Evolutionary conservation across 64 coral and sea anemone species (phyloP).

Genomic region (Dendronephthya gigantea): DNA sequence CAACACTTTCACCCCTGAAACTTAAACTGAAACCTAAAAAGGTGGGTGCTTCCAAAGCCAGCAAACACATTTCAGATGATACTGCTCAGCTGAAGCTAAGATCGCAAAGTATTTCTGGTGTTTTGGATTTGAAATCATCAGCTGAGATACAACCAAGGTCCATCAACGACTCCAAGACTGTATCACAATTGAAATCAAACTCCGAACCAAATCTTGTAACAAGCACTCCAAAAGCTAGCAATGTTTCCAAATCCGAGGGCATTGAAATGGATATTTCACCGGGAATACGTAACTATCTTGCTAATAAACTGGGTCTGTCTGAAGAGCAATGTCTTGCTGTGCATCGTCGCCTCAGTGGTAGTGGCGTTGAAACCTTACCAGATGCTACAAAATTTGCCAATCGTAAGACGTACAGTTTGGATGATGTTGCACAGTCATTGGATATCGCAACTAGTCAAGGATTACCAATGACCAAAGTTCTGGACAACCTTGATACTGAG

Average conservation of each 20-base stretch:
- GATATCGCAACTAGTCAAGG: constrained; percentile 16
- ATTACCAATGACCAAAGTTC: constrained; percentile 16
- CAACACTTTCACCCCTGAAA: not conserved
- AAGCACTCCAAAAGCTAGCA: not conserved
- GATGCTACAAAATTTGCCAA: not conserved
- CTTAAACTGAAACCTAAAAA: not conserved
- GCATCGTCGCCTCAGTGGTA: not conserved
- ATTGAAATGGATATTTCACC: not conserved
- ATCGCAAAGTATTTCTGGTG: not conserved
- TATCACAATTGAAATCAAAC: not conserved
- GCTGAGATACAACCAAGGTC: not conserved
- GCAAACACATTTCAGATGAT: not conserved
- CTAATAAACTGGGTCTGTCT: not conserved
- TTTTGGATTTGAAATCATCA: not conserved
- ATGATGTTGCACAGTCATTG: constrained; percentile 32
- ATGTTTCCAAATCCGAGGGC: not conserved
- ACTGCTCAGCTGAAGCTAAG: not conserved
- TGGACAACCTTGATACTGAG: constrained; percentile 34
- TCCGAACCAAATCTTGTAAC: not conserved
- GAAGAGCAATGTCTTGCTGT: not conserved
- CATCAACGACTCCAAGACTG: not conserved
- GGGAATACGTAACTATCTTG: not conserved
- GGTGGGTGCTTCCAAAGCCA: not conserved
- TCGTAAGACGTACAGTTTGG: constrained; percentile 30
- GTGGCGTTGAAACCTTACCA: not conserved